These are phyloP conservation scores for Vireo altiloquus DNA, from an alignment of 2,113 vertebrate genomes.

Conservation along the genomic window DNA sequence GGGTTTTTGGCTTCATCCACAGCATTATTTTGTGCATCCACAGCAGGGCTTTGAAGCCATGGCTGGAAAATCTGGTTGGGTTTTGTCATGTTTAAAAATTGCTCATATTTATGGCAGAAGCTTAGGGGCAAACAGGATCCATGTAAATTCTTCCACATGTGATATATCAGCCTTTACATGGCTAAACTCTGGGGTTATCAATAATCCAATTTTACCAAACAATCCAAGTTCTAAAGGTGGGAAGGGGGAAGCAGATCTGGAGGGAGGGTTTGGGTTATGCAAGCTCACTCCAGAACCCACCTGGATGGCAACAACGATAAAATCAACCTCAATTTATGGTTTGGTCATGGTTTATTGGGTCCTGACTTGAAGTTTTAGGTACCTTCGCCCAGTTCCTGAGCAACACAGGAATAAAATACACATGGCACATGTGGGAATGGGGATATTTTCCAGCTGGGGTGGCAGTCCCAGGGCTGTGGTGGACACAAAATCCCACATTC, in stretches of 20 bases:
- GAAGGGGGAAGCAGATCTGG: background rate
- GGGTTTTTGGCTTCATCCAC: background rate
- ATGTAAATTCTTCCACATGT: background rate
- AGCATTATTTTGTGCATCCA: background rate
- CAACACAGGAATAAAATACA: accelerated
- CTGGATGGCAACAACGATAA: accelerated
- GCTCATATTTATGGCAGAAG: background rate
- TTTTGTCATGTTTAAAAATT: background rate
- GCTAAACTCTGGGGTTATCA: background rate
- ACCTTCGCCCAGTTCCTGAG: background rate
- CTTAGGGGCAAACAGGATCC: background rate
- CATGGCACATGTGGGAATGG: background rate
- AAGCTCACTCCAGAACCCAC: background rate
- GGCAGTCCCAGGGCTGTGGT: background rate
- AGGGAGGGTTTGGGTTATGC: background rate
- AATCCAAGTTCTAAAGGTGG: background rate
- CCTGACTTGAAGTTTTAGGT: background rate
- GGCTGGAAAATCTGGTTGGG: background rate
- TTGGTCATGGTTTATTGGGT: background rate
- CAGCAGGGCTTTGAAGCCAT: background rate
- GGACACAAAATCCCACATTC: background rate
- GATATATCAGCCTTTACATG: background rate
- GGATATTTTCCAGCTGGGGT: background rate
- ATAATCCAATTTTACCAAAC: background rate
- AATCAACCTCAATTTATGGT: background rate